phyloP scores from a whole-genome alignment of 2,888 invertebrate genomes.

The Ischnus inquisitorius region DNA sequence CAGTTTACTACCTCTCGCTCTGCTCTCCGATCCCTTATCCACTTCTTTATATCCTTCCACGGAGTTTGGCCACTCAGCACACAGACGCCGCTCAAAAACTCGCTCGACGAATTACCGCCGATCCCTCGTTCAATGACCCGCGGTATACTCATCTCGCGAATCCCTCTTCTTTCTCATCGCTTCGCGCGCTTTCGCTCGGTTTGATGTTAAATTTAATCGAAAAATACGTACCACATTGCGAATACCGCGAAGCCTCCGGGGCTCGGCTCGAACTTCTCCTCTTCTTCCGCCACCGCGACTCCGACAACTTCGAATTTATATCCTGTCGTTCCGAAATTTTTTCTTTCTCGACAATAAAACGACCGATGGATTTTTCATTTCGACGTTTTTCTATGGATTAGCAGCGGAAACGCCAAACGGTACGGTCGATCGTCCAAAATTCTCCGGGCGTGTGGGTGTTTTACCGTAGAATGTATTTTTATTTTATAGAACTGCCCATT shows the following conservation, averaged over 20 bases:
- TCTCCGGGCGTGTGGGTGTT: background rate
- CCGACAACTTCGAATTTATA: constrained; percentile 7
- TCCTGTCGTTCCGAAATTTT: constrained; percentile 48
- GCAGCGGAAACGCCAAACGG: constrained; percentile 30
- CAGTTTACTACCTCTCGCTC: background rate
- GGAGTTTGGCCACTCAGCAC: constrained; percentile 45
- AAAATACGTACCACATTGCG: constrained; percentile 62
- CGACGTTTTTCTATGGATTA: constrained; percentile 37
- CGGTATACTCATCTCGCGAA: constrained; percentile 27
- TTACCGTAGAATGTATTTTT: constrained; percentile 4
- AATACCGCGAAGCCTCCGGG: constrained; percentile 57
- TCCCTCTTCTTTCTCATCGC: constrained; percentile 47
- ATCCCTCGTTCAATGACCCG: constrained; percentile 67
- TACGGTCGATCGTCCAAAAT: constrained; percentile 37
- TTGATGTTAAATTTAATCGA: constrained; percentile 70
- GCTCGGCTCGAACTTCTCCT: constrained; percentile 58
- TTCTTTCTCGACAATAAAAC: constrained; percentile 48
- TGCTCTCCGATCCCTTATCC: constrained; percentile 35
- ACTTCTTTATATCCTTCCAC: constrained; percentile 50
- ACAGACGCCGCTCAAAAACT: constrained; percentile 68
- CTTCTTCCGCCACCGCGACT: constrained; percentile 20
- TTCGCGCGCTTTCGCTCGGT: constrained; percentile 59
- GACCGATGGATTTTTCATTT: constrained; percentile 64
- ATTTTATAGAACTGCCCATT: constrained; percentile 45
- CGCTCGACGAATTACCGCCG: constrained; percentile 69